Conservation (phyloP, 2,113 vertebrate species). For the Melanerpes aurifrons region DNA sequence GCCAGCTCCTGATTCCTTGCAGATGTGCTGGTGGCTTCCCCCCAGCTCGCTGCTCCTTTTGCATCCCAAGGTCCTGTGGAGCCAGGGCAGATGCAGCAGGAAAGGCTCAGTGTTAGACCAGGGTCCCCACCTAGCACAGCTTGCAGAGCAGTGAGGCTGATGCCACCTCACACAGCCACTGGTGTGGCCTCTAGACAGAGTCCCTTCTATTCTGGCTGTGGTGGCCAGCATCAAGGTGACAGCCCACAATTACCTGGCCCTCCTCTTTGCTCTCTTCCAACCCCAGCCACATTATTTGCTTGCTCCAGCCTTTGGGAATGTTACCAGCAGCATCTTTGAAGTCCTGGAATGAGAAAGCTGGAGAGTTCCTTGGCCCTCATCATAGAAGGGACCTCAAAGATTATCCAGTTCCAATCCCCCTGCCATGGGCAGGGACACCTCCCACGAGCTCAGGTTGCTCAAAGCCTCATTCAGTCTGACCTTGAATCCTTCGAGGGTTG, state of each 20-base stretch:
- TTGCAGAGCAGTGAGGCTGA: fast-evolving
- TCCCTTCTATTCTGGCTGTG: not conserved
- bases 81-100: not conserved
- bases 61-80: not conserved
- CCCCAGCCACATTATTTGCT: constrained; percentile 20
- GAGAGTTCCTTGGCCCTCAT: not conserved
- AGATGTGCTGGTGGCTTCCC: not conserved
- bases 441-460: not conserved
- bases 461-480: not conserved
- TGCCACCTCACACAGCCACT: not conserved
- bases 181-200: constrained; percentile 9
- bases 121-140: not conserved
- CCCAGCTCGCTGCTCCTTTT: not conserved
- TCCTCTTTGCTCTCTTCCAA: constrained; percentile 46
- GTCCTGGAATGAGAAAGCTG: constrained; percentile 50
- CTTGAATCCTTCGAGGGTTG: not conserved
- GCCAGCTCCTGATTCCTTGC: constrained; percentile 29
- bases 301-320: not conserved
- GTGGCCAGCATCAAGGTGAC: not conserved
- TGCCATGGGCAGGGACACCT: not conserved
- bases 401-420: not conserved
- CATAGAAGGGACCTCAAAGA: not conserved
- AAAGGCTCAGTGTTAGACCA: not conserved
- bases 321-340: constrained; percentile 39
- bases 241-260: not conserved